phyloP scores from a whole-genome alignment of 2,797 vertebrate species.

The Pseudochaenichthys georgianus region DNA sequence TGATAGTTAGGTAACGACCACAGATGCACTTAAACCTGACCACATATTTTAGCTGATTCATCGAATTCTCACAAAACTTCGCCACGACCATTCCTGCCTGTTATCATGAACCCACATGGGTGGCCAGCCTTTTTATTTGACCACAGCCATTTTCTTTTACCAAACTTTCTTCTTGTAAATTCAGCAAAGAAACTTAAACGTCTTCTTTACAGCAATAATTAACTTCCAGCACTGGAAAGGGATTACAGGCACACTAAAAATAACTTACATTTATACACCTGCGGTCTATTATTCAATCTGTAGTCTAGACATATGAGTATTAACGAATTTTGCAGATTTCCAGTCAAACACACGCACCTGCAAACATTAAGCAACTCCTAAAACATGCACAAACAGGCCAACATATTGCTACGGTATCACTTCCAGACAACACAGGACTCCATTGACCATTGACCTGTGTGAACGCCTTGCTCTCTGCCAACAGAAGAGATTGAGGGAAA shows the following conservation, averaged over 20 bases:
- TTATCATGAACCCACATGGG: constrained; percentile 46
- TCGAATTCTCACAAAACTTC: constrained; percentile 39
- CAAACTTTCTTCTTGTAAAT: constrained; percentile 37
- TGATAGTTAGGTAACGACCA: constrained; percentile 53
- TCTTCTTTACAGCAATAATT: constrained; percentile 9
- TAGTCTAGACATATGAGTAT: constrained; percentile 58
- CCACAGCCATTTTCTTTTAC: constrained; percentile 46
- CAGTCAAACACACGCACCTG: constrained; percentile 27
- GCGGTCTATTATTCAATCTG: constrained; percentile 54
- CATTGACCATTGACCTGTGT: constrained; percentile 40
- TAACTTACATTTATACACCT: constrained; percentile 35
- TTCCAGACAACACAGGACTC: constrained; percentile 45
- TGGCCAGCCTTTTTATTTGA: constrained; percentile 30
- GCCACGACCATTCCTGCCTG: constrained; percentile 39
- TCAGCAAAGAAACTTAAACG: constrained; percentile 29
- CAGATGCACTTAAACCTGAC: constrained; percentile 48
- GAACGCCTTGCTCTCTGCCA: constrained; percentile 17
- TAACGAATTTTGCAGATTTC: constrained; percentile 54
- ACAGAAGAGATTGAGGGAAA: constrained; percentile 3
- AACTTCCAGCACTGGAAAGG: constrained; percentile 23
- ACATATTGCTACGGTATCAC: constrained; percentile 19
- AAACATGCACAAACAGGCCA: constrained; percentile 32
- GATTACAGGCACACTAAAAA: constrained; percentile 28
- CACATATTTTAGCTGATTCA: constrained; percentile 63
- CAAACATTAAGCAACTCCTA: constrained; percentile 30